A percentile compares a stretch with the other conserved stretches of the same genome.
These are phyloP conservation scores for Platorchestia sp. DNA, from an alignment of 1,140 invertebrate species.

Conservation along the genomic window DNA sequence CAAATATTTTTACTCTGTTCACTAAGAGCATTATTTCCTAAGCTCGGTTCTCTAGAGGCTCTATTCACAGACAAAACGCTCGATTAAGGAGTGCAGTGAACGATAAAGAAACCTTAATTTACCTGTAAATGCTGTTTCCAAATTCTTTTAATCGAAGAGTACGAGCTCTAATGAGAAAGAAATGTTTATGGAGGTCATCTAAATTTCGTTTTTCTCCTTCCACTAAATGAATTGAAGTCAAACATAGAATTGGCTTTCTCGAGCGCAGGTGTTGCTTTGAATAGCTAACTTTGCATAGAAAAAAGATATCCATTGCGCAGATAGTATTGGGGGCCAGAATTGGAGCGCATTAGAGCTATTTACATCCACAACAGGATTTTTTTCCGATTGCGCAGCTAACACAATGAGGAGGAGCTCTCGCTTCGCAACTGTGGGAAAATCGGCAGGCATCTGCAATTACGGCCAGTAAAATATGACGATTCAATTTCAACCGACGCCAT, in stretches of 20 bases:
- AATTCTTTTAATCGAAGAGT: neutral
- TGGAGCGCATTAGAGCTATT: neutral
- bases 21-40: too few species aligned
- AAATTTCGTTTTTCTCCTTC: neutral
- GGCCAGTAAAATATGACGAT: too few species aligned
- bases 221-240: neutral
- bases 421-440: neutral
- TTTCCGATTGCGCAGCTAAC: neutral
- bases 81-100: neutral
- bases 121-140: neutral
- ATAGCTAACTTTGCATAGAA: neutral
- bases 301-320: neutral
- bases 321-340: neutral
- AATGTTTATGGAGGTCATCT: neutral
- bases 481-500: too few species aligned
- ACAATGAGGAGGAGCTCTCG: neutral
- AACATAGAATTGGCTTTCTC: neutral
- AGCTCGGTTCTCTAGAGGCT: neutral
- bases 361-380: neutral
- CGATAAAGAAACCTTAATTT: slow-evolving; percentile 29
- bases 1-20: neutral
- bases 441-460: too few species aligned
- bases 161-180: neutral
- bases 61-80: neutral
- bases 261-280: neutral